phyloP scores from a whole-genome alignment of 2,113 vertebrate genomes.

The Zosterops lateralis region DNA sequence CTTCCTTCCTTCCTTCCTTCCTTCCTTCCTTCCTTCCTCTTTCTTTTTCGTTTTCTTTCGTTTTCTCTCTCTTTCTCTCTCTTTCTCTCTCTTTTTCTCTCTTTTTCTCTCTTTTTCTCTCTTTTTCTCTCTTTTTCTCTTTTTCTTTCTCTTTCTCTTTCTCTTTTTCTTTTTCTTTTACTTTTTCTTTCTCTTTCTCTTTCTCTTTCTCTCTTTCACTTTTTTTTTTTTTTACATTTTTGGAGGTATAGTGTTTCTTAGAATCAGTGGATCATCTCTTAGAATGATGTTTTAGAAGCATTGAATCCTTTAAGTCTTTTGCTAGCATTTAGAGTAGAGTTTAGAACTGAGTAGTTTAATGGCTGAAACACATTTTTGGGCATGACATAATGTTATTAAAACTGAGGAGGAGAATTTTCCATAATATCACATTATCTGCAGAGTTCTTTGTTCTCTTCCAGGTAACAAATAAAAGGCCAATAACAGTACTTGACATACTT shows the following conservation, averaged over 20 bases:
- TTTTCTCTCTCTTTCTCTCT: neutral
- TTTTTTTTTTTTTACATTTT: neutral
- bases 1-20: neutral
- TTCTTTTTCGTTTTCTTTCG: no score
- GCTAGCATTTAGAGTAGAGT: neutral
- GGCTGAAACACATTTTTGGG: neutral
- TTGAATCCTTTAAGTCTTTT: neutral
- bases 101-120: neutral
- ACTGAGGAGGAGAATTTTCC: neutral
- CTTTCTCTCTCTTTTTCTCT: neutral
- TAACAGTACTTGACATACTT: slow-evolving; percentile 89
- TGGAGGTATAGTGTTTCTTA: fast-evolving
- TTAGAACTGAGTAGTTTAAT: neutral
- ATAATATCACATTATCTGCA: neutral
- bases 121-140: no score
- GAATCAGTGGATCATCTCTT: neutral
- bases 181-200: no score
- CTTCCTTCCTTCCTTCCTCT: neutral
- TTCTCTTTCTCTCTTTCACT: neutral
- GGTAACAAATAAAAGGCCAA: slow-evolving; percentile 87
- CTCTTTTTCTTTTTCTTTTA: no score
- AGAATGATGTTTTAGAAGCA: neutral
- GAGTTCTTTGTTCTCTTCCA: slow-evolving; percentile 51
- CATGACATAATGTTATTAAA: neutral
- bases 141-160: fast-evolving